Percentiles rank a stretch among this genome's conserved stretches.
Evolutionary conservation across 2,797 vertebrate species (phyloP).

Genomic region (Phrynocephalus guinanensis): DNA sequence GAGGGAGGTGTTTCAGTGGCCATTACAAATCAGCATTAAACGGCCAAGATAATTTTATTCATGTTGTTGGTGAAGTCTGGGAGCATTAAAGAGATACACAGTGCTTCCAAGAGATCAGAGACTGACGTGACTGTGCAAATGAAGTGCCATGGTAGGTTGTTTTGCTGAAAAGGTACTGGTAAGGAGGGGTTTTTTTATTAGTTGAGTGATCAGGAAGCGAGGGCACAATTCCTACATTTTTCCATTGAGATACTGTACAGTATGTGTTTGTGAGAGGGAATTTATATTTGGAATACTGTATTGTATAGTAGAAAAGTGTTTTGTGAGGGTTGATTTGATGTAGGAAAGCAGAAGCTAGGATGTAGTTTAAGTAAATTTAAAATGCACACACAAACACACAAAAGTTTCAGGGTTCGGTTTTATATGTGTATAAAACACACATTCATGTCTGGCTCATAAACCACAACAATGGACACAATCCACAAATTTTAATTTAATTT

Average conservation of each 20-base stretch:
- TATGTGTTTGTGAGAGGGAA: not conserved
- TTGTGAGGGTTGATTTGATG: not conserved
- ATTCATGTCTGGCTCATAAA: not conserved
- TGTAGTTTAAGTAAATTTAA: not conserved
- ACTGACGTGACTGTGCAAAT: too few relatives aligned
- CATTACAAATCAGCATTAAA: constrained; percentile 36
- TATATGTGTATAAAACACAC: not conserved
- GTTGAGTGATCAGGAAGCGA: too few relatives aligned
- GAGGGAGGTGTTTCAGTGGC: constrained; percentile 51
- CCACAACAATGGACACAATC: not conserved
- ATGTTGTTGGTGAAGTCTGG: constrained; percentile 4
- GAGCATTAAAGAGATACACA: constrained; percentile 25
- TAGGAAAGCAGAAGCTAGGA: not conserved
- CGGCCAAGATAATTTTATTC: constrained; percentile 38
- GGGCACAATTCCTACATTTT: not conserved
- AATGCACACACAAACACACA: too few relatives aligned
- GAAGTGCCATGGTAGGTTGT: not conserved
- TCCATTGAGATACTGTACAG: not conserved
- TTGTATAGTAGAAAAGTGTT: not conserved
- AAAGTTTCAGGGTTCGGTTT: too few relatives aligned
- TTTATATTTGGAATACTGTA: too few relatives aligned
- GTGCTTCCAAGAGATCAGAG: not conserved
- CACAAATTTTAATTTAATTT: not conserved
- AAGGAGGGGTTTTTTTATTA: not conserved
- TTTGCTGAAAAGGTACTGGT: not conserved